Conservation (phyloP, 2,888 invertebrate species). For the Trichopoda pennipes region DNA sequence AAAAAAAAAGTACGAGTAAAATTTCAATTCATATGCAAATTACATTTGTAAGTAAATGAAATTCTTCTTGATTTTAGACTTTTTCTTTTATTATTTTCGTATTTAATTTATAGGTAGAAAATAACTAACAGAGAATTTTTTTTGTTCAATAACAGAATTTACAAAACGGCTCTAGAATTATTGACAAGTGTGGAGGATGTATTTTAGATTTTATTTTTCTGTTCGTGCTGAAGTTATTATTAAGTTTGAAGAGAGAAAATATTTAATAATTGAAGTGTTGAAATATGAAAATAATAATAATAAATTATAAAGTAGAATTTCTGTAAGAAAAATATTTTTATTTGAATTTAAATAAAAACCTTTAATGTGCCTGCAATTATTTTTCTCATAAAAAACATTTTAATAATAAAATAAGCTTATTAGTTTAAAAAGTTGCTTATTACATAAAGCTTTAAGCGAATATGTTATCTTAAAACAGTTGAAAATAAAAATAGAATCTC, state of each 20-base stretch:
- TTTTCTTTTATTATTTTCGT: conserved; percentile 50
- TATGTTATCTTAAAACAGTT: no score
- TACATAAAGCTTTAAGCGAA: no score
- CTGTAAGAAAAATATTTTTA: background rate
- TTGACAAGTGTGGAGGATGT: conserved; percentile 16
- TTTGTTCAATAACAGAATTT: conserved; percentile 22
- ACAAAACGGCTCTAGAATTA: conserved; percentile 19
- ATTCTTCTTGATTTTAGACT: conserved; percentile 41
- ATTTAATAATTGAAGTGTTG: conserved; percentile 35
- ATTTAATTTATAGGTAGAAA: conserved; percentile 47
- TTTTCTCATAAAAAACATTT: no score
- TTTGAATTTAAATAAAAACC: no score
- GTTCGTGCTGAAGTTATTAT: background rate
- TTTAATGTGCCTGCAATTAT: no score
- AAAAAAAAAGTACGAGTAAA: conserved; percentile 59
- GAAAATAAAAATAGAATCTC: no score
- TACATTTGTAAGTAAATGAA: conserved; percentile 60
- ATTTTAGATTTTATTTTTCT: background rate
- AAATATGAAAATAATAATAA: conserved; percentile 17
- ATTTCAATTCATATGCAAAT: conserved; percentile 69
- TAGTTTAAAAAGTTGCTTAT: no score
- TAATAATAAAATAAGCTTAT: no score
- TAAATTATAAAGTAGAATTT: conserved; percentile 12
- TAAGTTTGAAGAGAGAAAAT: background rate
- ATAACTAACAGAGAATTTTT: background rate